A percentile compares a stretch with the other conserved stretches of the same genome.
Conservation (phyloP, 2,888 invertebrate species). For the Oeneis ivallda region DNA sequence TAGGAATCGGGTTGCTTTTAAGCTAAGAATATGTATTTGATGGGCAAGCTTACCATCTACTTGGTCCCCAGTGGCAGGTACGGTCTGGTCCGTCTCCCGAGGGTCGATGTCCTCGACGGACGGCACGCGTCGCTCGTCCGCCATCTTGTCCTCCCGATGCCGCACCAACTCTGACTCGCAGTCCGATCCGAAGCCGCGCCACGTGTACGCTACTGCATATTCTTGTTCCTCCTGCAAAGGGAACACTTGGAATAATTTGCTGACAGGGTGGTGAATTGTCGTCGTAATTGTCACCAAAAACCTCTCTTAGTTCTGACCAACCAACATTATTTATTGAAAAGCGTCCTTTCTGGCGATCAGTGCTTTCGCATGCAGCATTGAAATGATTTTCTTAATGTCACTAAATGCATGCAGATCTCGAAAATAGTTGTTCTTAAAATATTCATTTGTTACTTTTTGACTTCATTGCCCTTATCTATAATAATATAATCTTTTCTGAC, state of each 20-base stretch:
- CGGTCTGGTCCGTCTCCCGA: constrained; percentile 63
- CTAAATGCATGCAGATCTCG: no score
- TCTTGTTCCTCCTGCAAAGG: constrained; percentile 70
- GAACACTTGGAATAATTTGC: neutral
- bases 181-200: constrained; percentile 83
- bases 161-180: constrained; percentile 76
- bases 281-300: no score
- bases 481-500: no score
- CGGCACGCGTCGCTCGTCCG: constrained; percentile 67
- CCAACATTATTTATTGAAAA: no score
- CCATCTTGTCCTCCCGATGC: constrained; percentile 54
- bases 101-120: constrained; percentile 50
- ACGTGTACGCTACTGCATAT: constrained; percentile 69
- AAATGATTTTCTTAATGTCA: no score
- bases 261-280: no score
- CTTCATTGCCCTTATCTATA: no score
- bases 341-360: no score
- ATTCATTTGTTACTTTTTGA: no score
- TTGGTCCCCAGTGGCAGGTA: constrained; percentile 59
- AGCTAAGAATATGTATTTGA: neutral
- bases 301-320: no score
- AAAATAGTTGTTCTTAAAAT: no score
- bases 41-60: constrained; percentile 58
- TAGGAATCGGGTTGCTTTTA: neutral
- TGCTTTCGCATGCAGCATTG: no score